Percentiles rank a stretch among this genome's conserved stretches.
Evolutionary conservation across 2,797 vertebrate species (phyloP).

Genomic region (Xiphorhynchus erythropygius): DNA sequence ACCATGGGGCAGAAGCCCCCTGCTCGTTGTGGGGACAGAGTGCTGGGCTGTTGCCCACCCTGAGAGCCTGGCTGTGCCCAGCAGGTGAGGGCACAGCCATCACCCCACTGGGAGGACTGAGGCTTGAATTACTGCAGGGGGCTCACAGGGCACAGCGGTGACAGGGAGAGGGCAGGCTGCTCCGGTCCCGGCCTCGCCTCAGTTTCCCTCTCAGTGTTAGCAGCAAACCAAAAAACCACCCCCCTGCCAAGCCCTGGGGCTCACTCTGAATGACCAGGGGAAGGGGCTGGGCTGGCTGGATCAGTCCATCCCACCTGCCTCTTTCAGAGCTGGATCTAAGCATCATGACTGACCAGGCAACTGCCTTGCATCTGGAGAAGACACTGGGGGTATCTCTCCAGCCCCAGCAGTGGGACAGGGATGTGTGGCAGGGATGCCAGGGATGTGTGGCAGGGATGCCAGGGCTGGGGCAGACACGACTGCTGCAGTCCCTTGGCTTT

Average conservation of each 20-base stretch:
- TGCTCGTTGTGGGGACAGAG: rapidly evolving
- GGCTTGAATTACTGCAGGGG: slow-evolving; percentile 53
- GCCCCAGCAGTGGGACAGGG: not conserved
- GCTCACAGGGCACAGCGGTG: rapidly evolving
- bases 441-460: not conserved
- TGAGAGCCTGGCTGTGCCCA: rapidly evolving
- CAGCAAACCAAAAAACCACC: not conserved
- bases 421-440: too few relatives aligned
- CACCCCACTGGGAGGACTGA: not conserved
- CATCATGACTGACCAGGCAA: not conserved
- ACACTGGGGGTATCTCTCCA: not conserved
- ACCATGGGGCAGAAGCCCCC: not conserved
- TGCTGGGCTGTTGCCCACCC: not conserved
- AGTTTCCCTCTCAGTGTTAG: not conserved
- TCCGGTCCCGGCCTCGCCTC: not conserved
- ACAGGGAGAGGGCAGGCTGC: not conserved
- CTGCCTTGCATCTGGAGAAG: not conserved
- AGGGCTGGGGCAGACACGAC: not conserved
- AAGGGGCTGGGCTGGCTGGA: not conserved
- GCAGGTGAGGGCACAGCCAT: not conserved
- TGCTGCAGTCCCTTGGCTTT: not conserved
- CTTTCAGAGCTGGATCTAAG: not conserved
- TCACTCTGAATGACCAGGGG: not conserved
- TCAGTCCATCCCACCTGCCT: not conserved
- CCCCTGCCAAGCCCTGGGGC: rapidly evolving